phyloP scores from a whole-genome alignment of 2,113 vertebrate genomes.

The Eublepharis macularius region DNA sequence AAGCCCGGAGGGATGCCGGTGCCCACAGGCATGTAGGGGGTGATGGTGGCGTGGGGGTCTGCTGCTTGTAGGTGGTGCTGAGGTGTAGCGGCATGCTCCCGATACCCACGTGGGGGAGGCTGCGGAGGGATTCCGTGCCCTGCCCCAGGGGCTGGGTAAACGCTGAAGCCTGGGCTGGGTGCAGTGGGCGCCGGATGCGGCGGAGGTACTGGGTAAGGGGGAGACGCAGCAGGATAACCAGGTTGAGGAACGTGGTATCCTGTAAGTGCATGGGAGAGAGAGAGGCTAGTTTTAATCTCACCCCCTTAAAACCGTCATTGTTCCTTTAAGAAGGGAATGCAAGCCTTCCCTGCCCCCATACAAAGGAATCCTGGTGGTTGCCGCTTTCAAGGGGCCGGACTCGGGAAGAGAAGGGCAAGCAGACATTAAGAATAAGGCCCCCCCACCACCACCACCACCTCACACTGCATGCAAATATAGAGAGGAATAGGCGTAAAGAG shows the following conservation, averaged over 20 bases:
- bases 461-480: too few species aligned
- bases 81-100: not conserved
- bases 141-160: conserved; percentile 17
- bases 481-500: too few species aligned
- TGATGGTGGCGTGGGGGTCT: not conserved
- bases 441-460: too few species aligned
- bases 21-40: not conserved
- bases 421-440: not conserved
- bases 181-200: conserved; percentile 11
- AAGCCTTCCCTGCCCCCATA: not conserved
- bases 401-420: not conserved
- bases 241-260: conserved; percentile 72
- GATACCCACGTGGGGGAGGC: conserved; percentile 66
- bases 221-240: not conserved
- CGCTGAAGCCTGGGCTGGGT: conserved; percentile 50
- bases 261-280: conserved; percentile 17
- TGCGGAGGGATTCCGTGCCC: conserved; percentile 20
- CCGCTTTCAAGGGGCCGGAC: not conserved
- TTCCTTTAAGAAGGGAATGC: not conserved
- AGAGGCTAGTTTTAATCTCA: not conserved
- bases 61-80: not conserved
- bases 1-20: not conserved
- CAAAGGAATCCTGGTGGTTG: not conserved
- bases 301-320: not conserved
- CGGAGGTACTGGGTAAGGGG: conserved; percentile 68